Evolutionary conservation across 2,797 vertebrate genomes (phyloP).

Genomic region (Schizopygopsis pylzovi): DNA sequence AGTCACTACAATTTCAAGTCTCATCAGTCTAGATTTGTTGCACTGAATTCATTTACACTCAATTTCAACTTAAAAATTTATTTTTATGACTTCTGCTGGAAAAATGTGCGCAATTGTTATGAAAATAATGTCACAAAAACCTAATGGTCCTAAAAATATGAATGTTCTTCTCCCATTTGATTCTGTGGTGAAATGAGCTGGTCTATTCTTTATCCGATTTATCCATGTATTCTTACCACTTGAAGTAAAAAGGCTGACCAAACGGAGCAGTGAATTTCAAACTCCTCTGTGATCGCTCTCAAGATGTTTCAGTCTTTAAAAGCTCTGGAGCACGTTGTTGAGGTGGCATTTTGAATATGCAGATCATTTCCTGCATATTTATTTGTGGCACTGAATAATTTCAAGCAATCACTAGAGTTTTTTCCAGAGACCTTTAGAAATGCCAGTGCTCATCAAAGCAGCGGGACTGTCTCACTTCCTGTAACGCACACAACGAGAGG

Average conservation of each 20-base stretch:
- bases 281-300: conserved; percentile 3
- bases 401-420: conserved; percentile 73
- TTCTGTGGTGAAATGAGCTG: not conserved
- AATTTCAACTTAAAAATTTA: not conserved
- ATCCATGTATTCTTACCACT: not conserved
- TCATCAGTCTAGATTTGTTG: not conserved
- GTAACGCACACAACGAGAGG: conserved; percentile 57
- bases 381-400: conserved; percentile 73
- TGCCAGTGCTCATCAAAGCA: conserved; percentile 79
- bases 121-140: not conserved
- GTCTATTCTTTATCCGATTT: not conserved
- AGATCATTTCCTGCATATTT: conserved; percentile 68
- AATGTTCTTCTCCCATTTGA: not conserved
- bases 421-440: conserved; percentile 80
- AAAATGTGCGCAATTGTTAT: not conserved
- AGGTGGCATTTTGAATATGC: conserved; percentile 78
- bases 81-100: not conserved
- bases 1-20: not conserved
- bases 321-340: conserved; percentile 24
- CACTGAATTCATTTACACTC: not conserved
- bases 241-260: not conserved
- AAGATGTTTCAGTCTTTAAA: conserved; percentile 27
- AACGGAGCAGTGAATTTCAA: not conserved
- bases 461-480: conserved; percentile 67
- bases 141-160: not conserved